phyloP scores from a whole-genome alignment of 2,888 invertebrate genomes.

The Hyposoter didymator region DNA sequence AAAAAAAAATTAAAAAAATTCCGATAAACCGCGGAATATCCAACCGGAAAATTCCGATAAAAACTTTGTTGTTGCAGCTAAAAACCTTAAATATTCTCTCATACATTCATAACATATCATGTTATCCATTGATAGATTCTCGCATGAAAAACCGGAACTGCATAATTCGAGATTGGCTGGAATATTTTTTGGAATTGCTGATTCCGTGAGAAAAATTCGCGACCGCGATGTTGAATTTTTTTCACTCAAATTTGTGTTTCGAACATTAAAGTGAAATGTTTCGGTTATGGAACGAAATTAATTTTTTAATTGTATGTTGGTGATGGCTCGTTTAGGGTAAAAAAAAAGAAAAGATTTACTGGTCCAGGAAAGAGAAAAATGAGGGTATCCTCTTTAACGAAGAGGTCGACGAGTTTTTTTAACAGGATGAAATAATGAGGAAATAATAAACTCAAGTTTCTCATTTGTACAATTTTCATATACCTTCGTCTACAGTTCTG shows the following conservation, averaged over 20 bases:
- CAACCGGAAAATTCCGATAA: not conserved
- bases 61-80: not conserved
- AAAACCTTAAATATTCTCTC: not conserved
- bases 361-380: not conserved
- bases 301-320: not conserved
- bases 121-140: not conserved
- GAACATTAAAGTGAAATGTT: not conserved
- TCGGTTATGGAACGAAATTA: not conserved
- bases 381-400: not conserved
- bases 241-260: not conserved
- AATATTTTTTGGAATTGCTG: not conserved
- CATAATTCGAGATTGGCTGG: not conserved
- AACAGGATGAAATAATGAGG: conserved; percentile 13
- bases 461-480: not conserved
- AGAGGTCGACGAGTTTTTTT: not conserved
- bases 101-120: not conserved
- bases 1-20: not conserved
- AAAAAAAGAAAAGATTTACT: not conserved
- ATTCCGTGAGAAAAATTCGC: not conserved
- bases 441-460: conserved; percentile 16
- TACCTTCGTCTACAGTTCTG: not conserved
- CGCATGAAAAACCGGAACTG: not conserved
- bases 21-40: not conserved
- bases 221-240: not conserved
- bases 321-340: not conserved